Evolutionary conservation across 2,797 vertebrate species (phyloP), one percentile per base, ranked within the genome.

Genomic region (Tenualosa thibaudeaui): DNA sequence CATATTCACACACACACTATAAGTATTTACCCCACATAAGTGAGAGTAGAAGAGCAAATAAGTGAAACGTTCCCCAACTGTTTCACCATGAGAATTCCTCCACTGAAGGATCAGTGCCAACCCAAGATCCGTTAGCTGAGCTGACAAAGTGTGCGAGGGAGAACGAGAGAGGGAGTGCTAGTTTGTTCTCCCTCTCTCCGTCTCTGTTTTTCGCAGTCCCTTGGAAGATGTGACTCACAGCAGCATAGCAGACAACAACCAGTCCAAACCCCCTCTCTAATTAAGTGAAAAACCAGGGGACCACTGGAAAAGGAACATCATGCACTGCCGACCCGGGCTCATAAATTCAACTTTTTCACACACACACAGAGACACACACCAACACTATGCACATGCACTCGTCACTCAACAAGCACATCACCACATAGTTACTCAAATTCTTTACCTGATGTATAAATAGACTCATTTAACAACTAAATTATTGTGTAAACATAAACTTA

Each of bases 201-300:
- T 62, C 65, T 75, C 68, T 75, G 9, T 62, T 10, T 62, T 43
- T 4, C 1, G 78, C 82, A 83, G 85, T 88, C 87, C 85, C 37
- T 86, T 93, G 93, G 93, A 94, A 93, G 90, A 87, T 93, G 88
- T 95, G 94, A 96, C 89, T 95, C 95, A 95, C 88, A 88, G 86
- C n/a, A 71, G 46, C 31, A 19, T 65, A 71, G 40, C 62, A 82
- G 84, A 85, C 75, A 88, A 84, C 86, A 90, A 82, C 86, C 81
- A 43, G 87, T 93, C 90, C 92, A 93, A 94, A 94, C 93, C 92
- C 82, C 87, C 46, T 8, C 10, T 58, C 88, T 82, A 86, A 81
- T 85, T 84, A 86, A 58, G 49, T 87, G 84, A 83, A 84, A 83
- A 84, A 78, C 60, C 88, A 75, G 82, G 65, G 60, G 26, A 53